Evolutionary conservation across 1,140 invertebrate genomes (phyloP).

Genomic region (Ceratosolen fusciceps): DNA sequence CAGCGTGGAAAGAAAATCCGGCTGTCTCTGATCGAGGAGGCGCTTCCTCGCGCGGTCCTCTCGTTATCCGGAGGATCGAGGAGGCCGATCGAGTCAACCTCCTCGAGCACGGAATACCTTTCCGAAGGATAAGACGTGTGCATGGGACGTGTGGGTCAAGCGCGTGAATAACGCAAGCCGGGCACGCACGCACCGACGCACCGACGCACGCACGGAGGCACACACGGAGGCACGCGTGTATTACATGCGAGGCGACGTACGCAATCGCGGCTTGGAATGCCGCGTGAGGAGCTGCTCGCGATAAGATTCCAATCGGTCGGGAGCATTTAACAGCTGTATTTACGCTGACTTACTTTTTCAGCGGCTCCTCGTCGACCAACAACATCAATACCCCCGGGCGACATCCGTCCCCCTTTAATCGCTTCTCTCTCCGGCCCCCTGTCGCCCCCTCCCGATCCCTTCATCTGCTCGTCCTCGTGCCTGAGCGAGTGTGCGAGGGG

Average conservation of each 20-base stretch:
- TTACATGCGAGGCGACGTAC: not conserved
- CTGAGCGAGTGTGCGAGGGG: too few relatives aligned
- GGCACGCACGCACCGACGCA: not conserved
- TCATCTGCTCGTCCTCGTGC: too few relatives aligned
- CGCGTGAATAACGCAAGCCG: not conserved
- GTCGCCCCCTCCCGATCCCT: too few relatives aligned
- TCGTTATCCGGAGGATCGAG: not conserved
- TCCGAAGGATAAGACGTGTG: not conserved
- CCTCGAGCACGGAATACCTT: not conserved
- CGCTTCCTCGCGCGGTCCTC: not conserved
- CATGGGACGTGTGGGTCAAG: conserved; percentile 16
- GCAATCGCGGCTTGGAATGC: not conserved
- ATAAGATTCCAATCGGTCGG: conserved; percentile 8
- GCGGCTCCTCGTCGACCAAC: too few relatives aligned
- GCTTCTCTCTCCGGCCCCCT: too few relatives aligned
- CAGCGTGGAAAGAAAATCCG: too few relatives aligned
- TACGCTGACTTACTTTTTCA: not conserved
- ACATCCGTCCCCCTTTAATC: too few relatives aligned
- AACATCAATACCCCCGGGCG: too few relatives aligned
- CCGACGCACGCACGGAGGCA: not conserved
- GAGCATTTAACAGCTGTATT: not conserved
- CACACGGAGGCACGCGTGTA: not conserved
- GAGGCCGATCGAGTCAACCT: not conserved
- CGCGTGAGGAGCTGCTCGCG: not conserved
- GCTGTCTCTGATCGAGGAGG: too few relatives aligned